These are phyloP conservation scores for Babyrousa celebensis DNA, from an alignment of 2,797 vertebrate species.

Conservation along the genomic window DNA sequence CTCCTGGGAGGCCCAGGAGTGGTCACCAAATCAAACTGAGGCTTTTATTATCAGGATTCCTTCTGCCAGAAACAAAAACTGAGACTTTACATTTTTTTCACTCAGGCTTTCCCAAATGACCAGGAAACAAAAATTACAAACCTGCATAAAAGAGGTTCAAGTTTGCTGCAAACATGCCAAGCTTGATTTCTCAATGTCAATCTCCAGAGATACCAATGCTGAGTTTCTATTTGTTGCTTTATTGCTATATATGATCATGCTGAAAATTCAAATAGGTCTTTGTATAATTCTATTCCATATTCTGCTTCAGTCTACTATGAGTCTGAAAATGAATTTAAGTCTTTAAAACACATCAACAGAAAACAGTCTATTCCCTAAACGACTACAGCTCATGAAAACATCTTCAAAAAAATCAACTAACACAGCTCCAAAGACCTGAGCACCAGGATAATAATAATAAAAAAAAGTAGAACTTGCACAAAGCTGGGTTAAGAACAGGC, in stretches of 20 bases:
- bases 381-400: not conserved
- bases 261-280: not conserved
- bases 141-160: not conserved
- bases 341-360: not conserved
- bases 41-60: fast-evolving
- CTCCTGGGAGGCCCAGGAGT: not conserved
- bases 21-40: not conserved
- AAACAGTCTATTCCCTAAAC: not conserved
- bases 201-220: not conserved
- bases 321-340: not conserved
- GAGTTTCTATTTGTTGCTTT: not conserved
- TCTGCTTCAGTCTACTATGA: fast-evolving
- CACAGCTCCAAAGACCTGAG: not conserved
- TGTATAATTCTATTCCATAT: not conserved
- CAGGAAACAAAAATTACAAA: not conserved
- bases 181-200: not conserved
- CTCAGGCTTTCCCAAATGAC: not conserved
- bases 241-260: not conserved
- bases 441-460: not conserved
- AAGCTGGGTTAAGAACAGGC: not conserved
- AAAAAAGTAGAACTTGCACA: not conserved
- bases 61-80: not conserved
- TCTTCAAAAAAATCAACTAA: fast-evolving
- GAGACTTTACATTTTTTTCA: not conserved
- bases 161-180: not conserved